These are phyloP conservation scores for Elysia chlorotica DNA, from an alignment of 1,140 invertebrate genomes.

Conservation along the genomic window DNA sequence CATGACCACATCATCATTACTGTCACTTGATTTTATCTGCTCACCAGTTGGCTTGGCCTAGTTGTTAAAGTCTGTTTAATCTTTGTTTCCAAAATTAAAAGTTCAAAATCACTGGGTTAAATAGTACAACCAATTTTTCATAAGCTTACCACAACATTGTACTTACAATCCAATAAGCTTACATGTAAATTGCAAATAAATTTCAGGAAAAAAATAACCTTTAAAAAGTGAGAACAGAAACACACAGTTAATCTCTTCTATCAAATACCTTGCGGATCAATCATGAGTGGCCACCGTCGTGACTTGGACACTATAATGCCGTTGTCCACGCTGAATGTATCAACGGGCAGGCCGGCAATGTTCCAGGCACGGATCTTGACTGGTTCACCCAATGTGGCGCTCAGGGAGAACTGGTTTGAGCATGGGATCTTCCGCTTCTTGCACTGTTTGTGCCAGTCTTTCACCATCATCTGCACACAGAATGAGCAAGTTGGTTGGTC, in stretches of 20 bases:
- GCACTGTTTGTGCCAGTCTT: slow-evolving; percentile 55
- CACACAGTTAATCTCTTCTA: no score
- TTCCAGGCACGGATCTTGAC: slow-evolving; percentile 63
- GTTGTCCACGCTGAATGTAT: slow-evolving; percentile 63
- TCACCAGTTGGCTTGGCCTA: not conserved
- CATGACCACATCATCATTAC: not conserved
- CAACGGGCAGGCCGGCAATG: slow-evolving; percentile 62
- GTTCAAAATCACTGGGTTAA: no score
- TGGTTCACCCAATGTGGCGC: slow-evolving; percentile 58
- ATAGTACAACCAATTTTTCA: no score
- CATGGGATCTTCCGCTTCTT: slow-evolving; percentile 58
- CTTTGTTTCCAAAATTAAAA: no score
- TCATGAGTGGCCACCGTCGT: slow-evolving; percentile 62
- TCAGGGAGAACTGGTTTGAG: slow-evolving; percentile 58
- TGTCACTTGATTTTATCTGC: not conserved
- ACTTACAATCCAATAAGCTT: no score
- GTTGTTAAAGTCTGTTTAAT: no score
- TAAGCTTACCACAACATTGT: no score
- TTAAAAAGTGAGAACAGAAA: no score
- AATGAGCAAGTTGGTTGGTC: no score
- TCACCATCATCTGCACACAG: slow-evolving; percentile 47
- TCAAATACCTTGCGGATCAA: slow-evolving; percentile 64
- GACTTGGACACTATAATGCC: slow-evolving; percentile 63
- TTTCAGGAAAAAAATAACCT: no score
- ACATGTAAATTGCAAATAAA: no score